These are phyloP conservation scores for Calonectris borealis DNA, from an alignment of 2,113 vertebrate species.

Conservation along the genomic window DNA sequence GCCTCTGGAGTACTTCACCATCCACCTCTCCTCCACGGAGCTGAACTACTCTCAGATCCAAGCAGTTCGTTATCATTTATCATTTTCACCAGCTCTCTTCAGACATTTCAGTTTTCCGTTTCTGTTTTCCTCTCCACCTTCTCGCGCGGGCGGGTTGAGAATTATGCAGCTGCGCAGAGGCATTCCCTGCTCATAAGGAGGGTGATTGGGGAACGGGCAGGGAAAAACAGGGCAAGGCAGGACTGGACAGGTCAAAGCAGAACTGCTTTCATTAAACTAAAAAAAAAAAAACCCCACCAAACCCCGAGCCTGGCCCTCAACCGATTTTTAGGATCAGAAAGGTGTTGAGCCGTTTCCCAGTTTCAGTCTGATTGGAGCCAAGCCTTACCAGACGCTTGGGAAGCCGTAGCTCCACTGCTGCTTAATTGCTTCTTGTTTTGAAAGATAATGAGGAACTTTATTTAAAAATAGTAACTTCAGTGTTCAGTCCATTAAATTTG, in stretches of 20 bases:
- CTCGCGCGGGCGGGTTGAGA: fast-evolving
- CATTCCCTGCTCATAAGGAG: neutral
- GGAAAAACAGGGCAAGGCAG: neutral
- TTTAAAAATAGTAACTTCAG: constrained; percentile 70
- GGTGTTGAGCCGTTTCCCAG: constrained; percentile 53
- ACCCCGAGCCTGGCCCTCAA: neutral
- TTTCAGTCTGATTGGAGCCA: constrained; percentile 20
- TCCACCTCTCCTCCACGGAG: neutral
- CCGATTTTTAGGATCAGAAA: constrained; percentile 41
- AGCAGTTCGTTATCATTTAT: neutral
- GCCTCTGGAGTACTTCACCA: neutral
- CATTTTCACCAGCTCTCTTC: neutral
- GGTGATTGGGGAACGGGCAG: neutral
- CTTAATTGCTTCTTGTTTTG: constrained; percentile 63
- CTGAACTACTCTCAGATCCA: neutral
- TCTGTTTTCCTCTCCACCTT: neutral
- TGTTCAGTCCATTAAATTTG: constrained; percentile 64
- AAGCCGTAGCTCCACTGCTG: neutral
- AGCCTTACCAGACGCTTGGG: neutral
- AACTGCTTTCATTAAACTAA: neutral
- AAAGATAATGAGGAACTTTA: constrained; percentile 51
- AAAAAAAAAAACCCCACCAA: neutral
- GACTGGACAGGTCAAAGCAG: constrained; percentile 15
- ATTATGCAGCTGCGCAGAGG: fast-evolving
- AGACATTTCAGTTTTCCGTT: fast-evolving